Percentiles rank a stretch among this genome's conserved stretches.
Evolutionary conservation across 2,888 invertebrate genomes (phyloP).

Genomic region (Drosophila testacea): DNA sequence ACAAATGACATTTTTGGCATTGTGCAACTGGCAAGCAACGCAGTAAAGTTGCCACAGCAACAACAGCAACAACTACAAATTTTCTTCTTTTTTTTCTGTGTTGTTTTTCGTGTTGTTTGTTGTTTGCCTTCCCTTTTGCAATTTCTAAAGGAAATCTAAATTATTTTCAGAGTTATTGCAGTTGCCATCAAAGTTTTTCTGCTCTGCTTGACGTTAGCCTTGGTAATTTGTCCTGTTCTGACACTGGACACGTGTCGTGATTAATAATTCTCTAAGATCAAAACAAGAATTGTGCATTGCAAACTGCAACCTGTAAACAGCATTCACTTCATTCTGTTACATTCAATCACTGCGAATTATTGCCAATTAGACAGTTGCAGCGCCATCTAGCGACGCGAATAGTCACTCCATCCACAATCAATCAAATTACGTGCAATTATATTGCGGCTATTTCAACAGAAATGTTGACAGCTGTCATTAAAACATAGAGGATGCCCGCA

Average conservation of each 20-base stretch:
- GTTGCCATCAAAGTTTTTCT: slow-evolving; percentile 58
- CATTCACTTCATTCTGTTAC: slow-evolving; percentile 15
- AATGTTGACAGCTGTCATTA: slow-evolving; percentile 59
- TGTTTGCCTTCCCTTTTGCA: slow-evolving; percentile 38
- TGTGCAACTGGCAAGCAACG: slow-evolving; percentile 67
- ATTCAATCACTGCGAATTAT: slow-evolving; percentile 22
- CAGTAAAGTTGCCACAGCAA: slow-evolving; percentile 50
- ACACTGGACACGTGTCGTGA: slow-evolving; percentile 75
- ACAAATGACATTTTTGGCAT: slow-evolving; percentile 81
- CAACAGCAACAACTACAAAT: slow-evolving; percentile 23
- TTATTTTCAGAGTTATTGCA: slow-evolving; percentile 80
- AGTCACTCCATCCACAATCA: slow-evolving; percentile 37
- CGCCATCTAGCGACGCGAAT: slow-evolving; percentile 4
- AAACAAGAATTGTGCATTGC: slow-evolving; percentile 5
- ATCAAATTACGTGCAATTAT: slow-evolving; percentile 61
- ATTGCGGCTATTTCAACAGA: slow-evolving; percentile 32
- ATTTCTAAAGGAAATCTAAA: slow-evolving; percentile 70
- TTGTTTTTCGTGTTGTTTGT: slow-evolving; percentile 19
- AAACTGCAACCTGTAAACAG: background rate
- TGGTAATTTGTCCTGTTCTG: slow-evolving; percentile 70
- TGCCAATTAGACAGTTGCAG: background rate
- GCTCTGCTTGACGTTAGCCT: slow-evolving; percentile 50
- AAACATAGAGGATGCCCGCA: slow-evolving; percentile 33
- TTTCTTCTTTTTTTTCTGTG: slow-evolving; percentile 16
- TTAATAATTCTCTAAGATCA: slow-evolving; percentile 58